A percentile compares a stretch with the other conserved stretches of the same genome.
phyloP scores from a whole-genome alignment of 2,113 vertebrate genomes.

The Pangasianodon hypophthalmus region DNA sequence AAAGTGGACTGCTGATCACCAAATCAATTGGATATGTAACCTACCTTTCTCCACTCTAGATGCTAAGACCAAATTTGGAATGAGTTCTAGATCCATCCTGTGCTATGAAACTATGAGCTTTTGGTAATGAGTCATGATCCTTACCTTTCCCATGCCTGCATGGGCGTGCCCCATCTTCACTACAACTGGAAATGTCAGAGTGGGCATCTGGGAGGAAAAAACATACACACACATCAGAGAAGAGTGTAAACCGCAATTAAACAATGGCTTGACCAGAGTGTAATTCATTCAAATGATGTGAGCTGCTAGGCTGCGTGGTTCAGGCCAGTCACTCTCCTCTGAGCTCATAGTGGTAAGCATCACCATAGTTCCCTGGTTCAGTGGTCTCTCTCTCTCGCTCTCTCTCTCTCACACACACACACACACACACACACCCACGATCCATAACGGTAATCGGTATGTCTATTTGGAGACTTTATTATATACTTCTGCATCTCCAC shows the following conservation, averaged over 20 bases:
- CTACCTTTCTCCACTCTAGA: not conserved
- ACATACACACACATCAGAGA: constrained; percentile 15
- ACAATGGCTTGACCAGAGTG: not conserved
- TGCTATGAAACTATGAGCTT: constrained; percentile 1
- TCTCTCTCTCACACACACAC: not conserved
- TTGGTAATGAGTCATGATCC: constrained; percentile 33
- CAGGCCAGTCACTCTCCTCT: not conserved
- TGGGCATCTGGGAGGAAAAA: constrained; percentile 78
- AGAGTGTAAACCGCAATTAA: constrained; percentile 3
- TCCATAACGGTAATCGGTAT: constrained; percentile 6
- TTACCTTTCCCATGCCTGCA: constrained; percentile 94
- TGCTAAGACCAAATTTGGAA: not conserved
- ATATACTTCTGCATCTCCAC: constrained; percentile 29
- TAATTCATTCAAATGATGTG: not conserved
- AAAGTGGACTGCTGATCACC: not conserved
- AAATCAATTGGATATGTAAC: not conserved
- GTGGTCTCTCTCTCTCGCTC: not conserved
- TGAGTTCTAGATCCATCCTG: not conserved
- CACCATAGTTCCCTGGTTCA: not conserved
- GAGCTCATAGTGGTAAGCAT: constrained; percentile 17
- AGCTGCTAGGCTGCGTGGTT: not conserved
- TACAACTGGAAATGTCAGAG: constrained; percentile 84
- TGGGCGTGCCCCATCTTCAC: constrained; percentile 93
- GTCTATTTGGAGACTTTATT: constrained; percentile 37
- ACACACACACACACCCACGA: not conserved